Evolutionary conservation across 2,888 invertebrate species (phyloP).

Genomic region (Itoplectis maculator): DNA sequence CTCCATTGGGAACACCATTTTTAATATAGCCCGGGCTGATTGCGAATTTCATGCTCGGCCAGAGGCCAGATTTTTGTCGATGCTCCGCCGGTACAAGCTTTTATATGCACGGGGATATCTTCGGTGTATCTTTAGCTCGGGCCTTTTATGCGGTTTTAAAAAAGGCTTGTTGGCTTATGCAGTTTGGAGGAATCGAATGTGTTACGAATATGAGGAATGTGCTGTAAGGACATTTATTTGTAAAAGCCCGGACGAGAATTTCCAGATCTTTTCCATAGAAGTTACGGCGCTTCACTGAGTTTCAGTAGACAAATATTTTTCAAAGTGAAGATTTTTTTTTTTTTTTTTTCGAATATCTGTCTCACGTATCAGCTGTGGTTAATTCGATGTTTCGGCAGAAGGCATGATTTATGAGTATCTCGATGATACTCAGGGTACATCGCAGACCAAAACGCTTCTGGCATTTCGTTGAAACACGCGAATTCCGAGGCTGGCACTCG

Average conservation of each 20-base stretch:
- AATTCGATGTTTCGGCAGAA: slow-evolving; percentile 51
- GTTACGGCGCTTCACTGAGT: background rate
- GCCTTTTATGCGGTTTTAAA: slow-evolving; percentile 14
- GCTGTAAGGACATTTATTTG: background rate
- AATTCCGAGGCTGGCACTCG: slow-evolving; percentile 65
- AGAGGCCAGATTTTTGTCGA: slow-evolving; percentile 61
- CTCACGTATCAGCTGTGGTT: background rate
- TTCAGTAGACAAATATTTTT: too few relatives aligned
- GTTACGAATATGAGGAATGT: background rate
- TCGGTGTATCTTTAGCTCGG: slow-evolving; percentile 20
- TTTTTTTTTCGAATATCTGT: too few relatives aligned
- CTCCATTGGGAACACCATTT: slow-evolving; percentile 66
- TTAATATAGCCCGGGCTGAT: slow-evolving; percentile 67
- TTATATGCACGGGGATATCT: slow-evolving; percentile 8
- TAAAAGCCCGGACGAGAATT: background rate
- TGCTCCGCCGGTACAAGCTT: slow-evolving; percentile 44
- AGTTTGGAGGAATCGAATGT: background rate
- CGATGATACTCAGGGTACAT: slow-evolving; percentile 44
- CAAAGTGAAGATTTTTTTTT: too few relatives aligned
- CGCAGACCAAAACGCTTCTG: slow-evolving; percentile 49
- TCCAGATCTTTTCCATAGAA: background rate
- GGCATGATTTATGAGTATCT: slow-evolving; percentile 66
- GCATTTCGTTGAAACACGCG: slow-evolving; percentile 71
- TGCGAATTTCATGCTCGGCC: slow-evolving; percentile 67
- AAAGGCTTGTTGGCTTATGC: background rate